A percentile compares a stretch with the other conserved stretches of the same genome.
phyloP scores from a whole-genome alignment of 2,113 vertebrate species.

The Vicugna pacos region DNA sequence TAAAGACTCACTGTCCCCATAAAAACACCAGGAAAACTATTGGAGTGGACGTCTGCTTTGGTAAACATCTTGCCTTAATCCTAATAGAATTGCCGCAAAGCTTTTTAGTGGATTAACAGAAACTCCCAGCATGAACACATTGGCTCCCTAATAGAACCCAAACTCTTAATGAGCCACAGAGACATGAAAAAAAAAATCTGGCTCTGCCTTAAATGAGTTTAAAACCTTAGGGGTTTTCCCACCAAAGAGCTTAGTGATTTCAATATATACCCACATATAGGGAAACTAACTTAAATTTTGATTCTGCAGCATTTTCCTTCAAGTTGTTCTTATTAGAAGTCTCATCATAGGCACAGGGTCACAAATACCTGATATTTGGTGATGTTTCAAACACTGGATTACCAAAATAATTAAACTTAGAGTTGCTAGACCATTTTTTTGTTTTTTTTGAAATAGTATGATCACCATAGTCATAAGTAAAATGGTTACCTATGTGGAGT shows the following conservation, averaged over 20 bases:
- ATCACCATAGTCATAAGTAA: conserved; percentile 58
- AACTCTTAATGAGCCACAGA: conserved; percentile 42
- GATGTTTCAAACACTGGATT: neutral
- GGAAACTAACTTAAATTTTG: conserved; percentile 34
- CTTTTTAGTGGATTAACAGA: conserved; percentile 67
- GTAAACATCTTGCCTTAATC: conserved; percentile 63
- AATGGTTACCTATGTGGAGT: neutral
- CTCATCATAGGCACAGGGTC: neutral
- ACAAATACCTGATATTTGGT: neutral
- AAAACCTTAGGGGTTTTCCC: conserved; percentile 24
- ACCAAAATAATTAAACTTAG: neutral
- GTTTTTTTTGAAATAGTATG: conserved; percentile 31
- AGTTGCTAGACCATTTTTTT: neutral
- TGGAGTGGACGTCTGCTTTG: conserved; percentile 30
- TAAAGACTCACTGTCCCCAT: neutral
- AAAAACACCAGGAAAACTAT: conserved; percentile 41
- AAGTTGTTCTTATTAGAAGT: neutral
- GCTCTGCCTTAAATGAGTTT: neutral
- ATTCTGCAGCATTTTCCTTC: neutral
- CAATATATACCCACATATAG: neutral
- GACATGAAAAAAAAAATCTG: neutral
- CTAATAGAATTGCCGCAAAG: conserved; percentile 47
- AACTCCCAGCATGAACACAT: conserved; percentile 8
- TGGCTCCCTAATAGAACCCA: conserved; percentile 20
- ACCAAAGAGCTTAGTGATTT: conserved; percentile 20